A percentile compares a stretch with the other conserved stretches of the same genome.
Conservation (phyloP, 2,797 vertebrate genomes). For the Syngnathus rostellatus region DNA sequence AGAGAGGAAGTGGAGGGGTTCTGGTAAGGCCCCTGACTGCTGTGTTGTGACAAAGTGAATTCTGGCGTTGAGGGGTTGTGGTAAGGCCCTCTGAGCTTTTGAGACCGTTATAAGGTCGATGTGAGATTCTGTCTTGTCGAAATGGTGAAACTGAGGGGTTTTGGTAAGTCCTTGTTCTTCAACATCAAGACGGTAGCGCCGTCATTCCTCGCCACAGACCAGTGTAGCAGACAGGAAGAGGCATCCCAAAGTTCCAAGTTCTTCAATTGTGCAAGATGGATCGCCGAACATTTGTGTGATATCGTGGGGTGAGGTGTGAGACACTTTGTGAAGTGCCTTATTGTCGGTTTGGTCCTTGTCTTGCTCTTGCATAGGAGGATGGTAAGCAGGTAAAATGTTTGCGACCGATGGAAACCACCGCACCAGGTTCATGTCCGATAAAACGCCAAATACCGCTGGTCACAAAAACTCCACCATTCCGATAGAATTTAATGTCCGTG, state of each 20-base stretch:
- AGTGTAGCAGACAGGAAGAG: slow-evolving; percentile 47
- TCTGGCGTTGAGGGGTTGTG: slow-evolving; percentile 35
- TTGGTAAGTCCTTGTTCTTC: slow-evolving; percentile 46
- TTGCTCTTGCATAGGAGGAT: slow-evolving; percentile 10
- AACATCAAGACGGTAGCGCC: slow-evolving; percentile 18
- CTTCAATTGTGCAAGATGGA: slow-evolving; percentile 40
- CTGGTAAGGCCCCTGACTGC: slow-evolving; percentile 58
- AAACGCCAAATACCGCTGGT: neutral
- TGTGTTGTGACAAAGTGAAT: slow-evolving; percentile 28
- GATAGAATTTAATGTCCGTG: neutral
- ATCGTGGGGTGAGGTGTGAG: slow-evolving; percentile 13
- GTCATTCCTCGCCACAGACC: slow-evolving; percentile 33
- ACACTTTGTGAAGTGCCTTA: slow-evolving; percentile 6
- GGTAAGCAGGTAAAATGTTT: slow-evolving; percentile 19
- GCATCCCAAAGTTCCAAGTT: slow-evolving; percentile 35
- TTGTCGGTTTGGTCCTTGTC: slow-evolving; percentile 13
- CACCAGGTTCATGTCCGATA: too few species aligned
- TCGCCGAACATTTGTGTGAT: slow-evolving; percentile 23
- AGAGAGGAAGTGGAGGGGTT: slow-evolving; percentile 35
- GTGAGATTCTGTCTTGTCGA: slow-evolving; percentile 33
- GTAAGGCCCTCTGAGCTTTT: slow-evolving; percentile 33
- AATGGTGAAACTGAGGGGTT: slow-evolving; percentile 16
- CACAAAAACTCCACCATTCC: neutral
- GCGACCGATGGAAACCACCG: neutral
- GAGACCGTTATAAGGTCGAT: slow-evolving; percentile 29